Conservation (phyloP, 2,888 invertebrate species). For the Phlogophora meticulosa region DNA sequence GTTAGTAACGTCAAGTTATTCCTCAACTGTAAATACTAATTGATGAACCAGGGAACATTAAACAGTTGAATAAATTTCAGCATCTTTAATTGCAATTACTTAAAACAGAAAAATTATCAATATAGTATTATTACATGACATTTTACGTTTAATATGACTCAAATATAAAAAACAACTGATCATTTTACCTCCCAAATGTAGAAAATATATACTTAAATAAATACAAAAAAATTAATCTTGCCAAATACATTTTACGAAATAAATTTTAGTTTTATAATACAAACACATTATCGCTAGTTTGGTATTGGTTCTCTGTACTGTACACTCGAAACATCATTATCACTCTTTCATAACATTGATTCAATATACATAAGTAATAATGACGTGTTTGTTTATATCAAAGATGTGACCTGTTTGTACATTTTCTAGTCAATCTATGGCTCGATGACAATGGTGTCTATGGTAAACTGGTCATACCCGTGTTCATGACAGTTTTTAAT, state of each 20-base stretch:
- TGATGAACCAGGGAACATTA: conserved; percentile 10
- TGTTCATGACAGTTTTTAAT: conserved; percentile 1
- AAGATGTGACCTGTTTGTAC: conserved; percentile 45
- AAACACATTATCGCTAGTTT: conserved; percentile 29
- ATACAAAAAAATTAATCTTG: conserved; percentile 22
- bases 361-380: conserved; percentile 5
- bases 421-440: conserved; percentile 20
- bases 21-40: too few relatives aligned
- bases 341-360: conserved; percentile 24
- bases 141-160: conserved; percentile 69
- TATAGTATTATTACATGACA: conserved; percentile 62
- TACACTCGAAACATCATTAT: conserved; percentile 13
- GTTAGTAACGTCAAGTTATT: too few relatives aligned
- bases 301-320: conserved; percentile 40
- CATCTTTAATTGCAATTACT: conserved; percentile 64
- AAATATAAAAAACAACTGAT: conserved; percentile 57
- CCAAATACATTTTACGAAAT: conserved; percentile 15
- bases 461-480: background rate
- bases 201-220: conserved; percentile 37
- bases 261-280: conserved; percentile 3
- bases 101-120: conserved; percentile 63
- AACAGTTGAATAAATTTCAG: conserved; percentile 49
- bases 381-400: background rate
- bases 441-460: conserved; percentile 3
- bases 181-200: conserved; percentile 54